Evolutionary conservation across 2,888 invertebrate species (phyloP), one percentile per base, ranked within the genome.

Genomic region (Meloe dianella): DNA sequence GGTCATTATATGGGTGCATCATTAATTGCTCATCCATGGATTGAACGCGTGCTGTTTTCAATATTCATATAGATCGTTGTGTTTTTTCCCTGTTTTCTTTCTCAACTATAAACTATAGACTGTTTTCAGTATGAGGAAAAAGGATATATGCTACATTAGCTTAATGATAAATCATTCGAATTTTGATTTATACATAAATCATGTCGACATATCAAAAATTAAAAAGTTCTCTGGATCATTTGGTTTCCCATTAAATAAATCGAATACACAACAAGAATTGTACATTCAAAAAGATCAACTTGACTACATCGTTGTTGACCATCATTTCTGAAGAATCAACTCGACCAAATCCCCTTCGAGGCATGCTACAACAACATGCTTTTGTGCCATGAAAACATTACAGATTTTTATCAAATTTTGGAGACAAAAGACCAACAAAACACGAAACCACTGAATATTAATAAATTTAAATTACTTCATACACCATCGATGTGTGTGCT

Each of bases 21-120:
- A 47, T 47, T 47, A 47, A 47, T 47, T 47, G 47, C 47, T 47
- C 47, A 47, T 47, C 47, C 47, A 47, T 47, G 47, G 20, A 47
- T 47, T 47, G 47, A 47, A 47, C 47, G 47, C 47, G 47, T 47
- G 47, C 47, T 47, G 47, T 47, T 47, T 47, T 47, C 20, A 47
- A 47, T 47, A 47, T 9, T 9, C 20, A 47, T 47, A 20, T 17
- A 47, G 47, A 47, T 47, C 47, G 47, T 47, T 47, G n/a, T 17
- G 5, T 41, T 41, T 41, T 17, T 41, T 17, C n/a, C 5, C 5
- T 30, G 30, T 2, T 32, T 32, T 32, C 35, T 41, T 41, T 41
- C 20, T 20, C 17, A 5, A 20, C 20, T 47, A 20, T 20, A 47
- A 47, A 47, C 20, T 20, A 20, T 47, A 47, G 8, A 47, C 20